Conservation (phyloP, 1,140 invertebrate genomes). For the Papilio glaucus region DNA sequence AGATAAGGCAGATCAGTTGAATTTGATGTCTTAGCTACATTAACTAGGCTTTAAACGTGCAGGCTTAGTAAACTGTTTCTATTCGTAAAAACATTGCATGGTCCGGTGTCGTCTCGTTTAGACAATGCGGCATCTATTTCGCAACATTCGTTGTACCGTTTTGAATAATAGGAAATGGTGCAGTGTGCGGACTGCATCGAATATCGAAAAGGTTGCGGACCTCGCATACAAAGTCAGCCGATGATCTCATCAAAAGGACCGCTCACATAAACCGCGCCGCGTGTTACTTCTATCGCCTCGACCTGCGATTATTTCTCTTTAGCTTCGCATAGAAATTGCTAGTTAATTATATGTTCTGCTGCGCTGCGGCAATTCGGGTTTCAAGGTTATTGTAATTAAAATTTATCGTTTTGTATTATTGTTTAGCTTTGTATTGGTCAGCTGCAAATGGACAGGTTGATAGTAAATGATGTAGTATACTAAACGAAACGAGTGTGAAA, state of each 20-base stretch:
- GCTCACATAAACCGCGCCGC: conserved; percentile 72
- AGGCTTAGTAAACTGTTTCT: too few species aligned
- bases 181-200: conserved; percentile 69
- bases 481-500: too few species aligned
- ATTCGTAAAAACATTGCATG: background rate
- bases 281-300: conserved; percentile 69
- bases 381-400: conserved; percentile 52
- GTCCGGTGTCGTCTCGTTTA: conserved; percentile 40
- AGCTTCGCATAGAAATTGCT: conserved; percentile 72
- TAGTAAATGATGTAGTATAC: background rate
- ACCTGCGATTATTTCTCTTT: conserved; percentile 70
- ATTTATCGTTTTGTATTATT: conserved; percentile 25
- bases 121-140: conserved; percentile 76
- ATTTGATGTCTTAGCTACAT: too few species aligned
- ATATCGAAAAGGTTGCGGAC: conserved; percentile 71
- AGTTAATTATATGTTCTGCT: conserved; percentile 46
- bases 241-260: conserved; percentile 81
- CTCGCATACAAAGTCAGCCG: conserved; percentile 75
- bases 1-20: too few species aligned
- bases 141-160: conserved; percentile 64
- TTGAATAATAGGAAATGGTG: conserved; percentile 79
- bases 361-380: conserved; percentile 42
- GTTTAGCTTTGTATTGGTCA: conserved; percentile 8
- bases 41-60: too few species aligned
- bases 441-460: background rate